phyloP scores from a whole-genome alignment of 2,113 vertebrate species.

The Chlamydotis undulata region DNA sequence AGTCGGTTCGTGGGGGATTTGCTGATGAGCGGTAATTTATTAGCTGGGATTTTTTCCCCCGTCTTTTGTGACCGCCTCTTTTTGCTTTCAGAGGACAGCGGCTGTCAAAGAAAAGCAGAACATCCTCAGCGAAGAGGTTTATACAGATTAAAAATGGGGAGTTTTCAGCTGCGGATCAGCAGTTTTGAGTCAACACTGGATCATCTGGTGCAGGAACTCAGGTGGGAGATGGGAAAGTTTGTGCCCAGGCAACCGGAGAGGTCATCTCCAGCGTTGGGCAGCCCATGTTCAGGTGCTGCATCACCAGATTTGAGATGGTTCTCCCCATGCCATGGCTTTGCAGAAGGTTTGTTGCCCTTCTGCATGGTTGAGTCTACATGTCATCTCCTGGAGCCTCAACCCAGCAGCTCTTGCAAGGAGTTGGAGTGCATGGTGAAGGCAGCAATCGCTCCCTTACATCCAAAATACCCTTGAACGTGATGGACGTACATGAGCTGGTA shows the following conservation, averaged over 20 bases:
- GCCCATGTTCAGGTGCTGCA: background rate
- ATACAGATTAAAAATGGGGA: background rate
- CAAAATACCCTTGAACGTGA: background rate
- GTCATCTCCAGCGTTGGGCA: background rate
- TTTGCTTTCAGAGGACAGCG: background rate
- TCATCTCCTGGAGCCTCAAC: background rate
- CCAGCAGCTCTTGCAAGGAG: background rate
- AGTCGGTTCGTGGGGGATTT: background rate
- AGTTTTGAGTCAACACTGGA: background rate
- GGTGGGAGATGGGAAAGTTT: background rate
- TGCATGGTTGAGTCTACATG: background rate
- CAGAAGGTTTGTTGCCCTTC: background rate
- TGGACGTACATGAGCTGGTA: accelerated
- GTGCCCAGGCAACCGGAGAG: background rate
- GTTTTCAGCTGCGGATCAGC: background rate
- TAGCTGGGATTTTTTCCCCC: background rate
- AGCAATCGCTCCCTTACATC: background rate
- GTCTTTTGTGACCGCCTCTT: background rate
- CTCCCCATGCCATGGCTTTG: background rate
- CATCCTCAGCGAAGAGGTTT: background rate
- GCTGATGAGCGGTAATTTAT: background rate
- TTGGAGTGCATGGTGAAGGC: background rate
- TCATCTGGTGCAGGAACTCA: background rate
- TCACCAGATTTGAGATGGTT: background rate
- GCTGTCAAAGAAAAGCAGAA: background rate